Conservation (phyloP, 2,113 vertebrate genomes). For the Opisthocomus hoazin region DNA sequence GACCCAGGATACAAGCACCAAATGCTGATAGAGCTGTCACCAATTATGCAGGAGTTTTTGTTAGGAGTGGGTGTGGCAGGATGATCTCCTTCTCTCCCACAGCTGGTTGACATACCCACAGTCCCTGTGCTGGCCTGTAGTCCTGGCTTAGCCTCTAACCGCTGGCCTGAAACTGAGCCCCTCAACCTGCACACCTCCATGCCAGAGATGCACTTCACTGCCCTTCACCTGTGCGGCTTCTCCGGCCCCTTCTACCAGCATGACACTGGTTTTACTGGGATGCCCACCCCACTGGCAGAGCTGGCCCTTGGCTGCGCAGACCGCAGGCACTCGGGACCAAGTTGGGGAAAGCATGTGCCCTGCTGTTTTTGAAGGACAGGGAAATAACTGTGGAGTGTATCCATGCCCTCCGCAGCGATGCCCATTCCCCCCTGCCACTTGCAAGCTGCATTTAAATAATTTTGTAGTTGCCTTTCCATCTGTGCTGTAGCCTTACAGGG, state of each 20-base stretch:
- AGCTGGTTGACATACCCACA: background rate
- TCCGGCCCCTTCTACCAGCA: background rate
- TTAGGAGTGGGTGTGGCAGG: background rate
- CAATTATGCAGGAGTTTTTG: background rate
- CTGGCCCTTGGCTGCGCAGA: background rate
- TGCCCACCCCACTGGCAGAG: accelerated
- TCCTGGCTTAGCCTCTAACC: background rate
- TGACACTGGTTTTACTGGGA: background rate
- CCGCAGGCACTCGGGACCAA: background rate
- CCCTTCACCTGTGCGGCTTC: background rate
- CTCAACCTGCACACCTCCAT: accelerated
- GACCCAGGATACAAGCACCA: background rate
- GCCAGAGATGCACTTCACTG: background rate
- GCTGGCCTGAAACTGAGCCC: background rate
- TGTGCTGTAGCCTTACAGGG: background rate
- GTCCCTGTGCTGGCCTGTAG: background rate
- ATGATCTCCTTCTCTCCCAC: background rate
- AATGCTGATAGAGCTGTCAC: background rate
- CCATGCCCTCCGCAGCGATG: background rate
- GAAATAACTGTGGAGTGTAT: background rate
- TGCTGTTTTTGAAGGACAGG: background rate
- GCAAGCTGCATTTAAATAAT: background rate
- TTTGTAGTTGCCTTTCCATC: background rate
- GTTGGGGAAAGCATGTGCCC: background rate
- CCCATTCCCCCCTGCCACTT: background rate